phyloP scores from a whole-genome alignment of 1,140 invertebrate genomes.

The Zaprionus inermis region DNA sequence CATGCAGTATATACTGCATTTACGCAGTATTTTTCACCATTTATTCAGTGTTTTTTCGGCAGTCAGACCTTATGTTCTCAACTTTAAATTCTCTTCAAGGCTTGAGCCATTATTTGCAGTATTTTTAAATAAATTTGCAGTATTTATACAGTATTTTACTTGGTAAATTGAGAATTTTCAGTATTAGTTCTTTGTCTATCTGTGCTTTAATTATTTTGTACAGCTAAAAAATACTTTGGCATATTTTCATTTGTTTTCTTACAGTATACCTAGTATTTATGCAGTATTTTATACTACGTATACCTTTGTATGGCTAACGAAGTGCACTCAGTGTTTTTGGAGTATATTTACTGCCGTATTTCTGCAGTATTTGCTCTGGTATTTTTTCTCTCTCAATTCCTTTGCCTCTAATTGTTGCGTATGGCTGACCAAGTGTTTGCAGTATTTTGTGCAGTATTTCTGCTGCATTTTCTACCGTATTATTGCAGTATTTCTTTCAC shows the following conservation, averaged over 20 bases:
- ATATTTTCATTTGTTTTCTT: neutral
- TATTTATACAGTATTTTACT: neutral
- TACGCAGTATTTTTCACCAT: neutral
- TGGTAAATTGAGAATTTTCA: neutral
- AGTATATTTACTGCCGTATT: neutral
- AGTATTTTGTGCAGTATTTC: neutral
- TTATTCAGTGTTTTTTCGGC: neutral
- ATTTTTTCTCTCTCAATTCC: neutral
- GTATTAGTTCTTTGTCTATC: neutral
- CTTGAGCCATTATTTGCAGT: no score
- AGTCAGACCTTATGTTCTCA: neutral
- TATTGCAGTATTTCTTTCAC: conserved; percentile 8
- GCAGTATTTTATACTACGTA: conserved; percentile 44
- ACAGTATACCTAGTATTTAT: neutral
- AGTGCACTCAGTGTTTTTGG: conserved; percentile 4
- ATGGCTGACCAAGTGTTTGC: neutral
- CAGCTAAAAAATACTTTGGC: neutral
- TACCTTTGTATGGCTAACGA: conserved; percentile 49
- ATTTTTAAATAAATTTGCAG: neutral
- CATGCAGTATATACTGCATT: neutral
- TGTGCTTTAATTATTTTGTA: neutral
- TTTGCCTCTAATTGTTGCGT: neutral
- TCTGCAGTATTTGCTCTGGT: neutral
- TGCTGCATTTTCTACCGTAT: conserved; percentile 1
- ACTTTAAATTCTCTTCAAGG: no score